phyloP scores from a whole-genome alignment of 2,113 vertebrate genomes.

The Dasyprocta punctata region DNA sequence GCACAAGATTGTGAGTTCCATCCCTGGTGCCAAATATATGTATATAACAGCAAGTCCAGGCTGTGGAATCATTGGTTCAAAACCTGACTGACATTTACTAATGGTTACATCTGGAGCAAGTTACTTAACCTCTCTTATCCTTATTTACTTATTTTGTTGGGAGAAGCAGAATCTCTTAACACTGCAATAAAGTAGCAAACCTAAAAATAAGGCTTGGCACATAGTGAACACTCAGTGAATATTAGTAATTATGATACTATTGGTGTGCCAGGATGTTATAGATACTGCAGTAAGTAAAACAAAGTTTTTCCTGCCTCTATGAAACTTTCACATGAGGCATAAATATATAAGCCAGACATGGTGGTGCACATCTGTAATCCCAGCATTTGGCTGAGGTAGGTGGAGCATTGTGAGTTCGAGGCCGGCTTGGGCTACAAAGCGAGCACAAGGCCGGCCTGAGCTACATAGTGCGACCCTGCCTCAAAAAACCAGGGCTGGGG shows the following conservation, averaged over 20 bases:
- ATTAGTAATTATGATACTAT: neutral
- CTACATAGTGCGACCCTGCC: no score
- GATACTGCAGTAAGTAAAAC: neutral
- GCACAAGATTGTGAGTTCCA: no score
- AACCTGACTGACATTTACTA: neutral
- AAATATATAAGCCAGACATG: neutral
- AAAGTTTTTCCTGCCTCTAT: neutral
- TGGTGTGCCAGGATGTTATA: neutral
- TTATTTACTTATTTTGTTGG: neutral
- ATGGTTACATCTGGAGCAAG: neutral
- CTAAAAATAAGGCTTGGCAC: neutral
- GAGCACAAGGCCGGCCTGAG: no score
- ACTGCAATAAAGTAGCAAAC: conserved; percentile 1
- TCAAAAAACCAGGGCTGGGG: no score
- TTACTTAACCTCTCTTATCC: neutral
- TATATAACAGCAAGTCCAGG: neutral
- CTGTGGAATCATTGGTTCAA: neutral
- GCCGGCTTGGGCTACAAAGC: neutral
- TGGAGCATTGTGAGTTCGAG: neutral
- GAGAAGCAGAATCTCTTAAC: neutral
- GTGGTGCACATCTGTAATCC: neutral
- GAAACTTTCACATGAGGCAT: neutral
- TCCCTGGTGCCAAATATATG: no score
- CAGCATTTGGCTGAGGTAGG: neutral
- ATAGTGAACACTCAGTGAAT: neutral